Evolutionary conservation across 2,797 vertebrate genomes (phyloP).

Genomic region (Atherinosoma microstoma): DNA sequence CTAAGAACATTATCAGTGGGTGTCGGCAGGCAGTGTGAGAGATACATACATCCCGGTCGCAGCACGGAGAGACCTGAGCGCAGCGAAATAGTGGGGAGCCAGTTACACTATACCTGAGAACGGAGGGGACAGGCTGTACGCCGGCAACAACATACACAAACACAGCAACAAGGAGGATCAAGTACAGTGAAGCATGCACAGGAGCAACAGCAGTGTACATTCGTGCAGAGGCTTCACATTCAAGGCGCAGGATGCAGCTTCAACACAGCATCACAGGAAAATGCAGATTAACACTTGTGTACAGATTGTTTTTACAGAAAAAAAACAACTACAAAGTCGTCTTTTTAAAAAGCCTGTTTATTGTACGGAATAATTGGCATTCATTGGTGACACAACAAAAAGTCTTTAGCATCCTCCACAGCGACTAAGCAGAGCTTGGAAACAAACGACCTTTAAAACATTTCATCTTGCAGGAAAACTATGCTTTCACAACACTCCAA

Average conservation of each 20-base stretch:
- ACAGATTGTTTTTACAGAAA: background rate
- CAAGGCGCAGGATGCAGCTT: background rate
- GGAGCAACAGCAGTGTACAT: conserved; percentile 33
- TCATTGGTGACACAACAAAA: conserved; percentile 57
- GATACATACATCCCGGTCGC: conserved; percentile 52
- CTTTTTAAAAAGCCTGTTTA: conserved; percentile 63
- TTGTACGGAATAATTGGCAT: conserved; percentile 76
- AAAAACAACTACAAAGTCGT: background rate
- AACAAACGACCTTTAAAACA: conserved; percentile 34
- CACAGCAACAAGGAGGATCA: conserved; percentile 77
- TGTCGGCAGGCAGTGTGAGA: conserved; percentile 50
- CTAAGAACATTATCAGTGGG: conserved; percentile 74
- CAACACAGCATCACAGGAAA: background rate
- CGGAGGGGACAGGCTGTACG: conserved; percentile 56
- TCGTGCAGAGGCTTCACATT: conserved; percentile 12
- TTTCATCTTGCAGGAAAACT: conserved; percentile 17
- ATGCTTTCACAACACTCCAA: conserved; percentile 11
- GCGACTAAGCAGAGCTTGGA: conserved; percentile 46
- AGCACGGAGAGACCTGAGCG: conserved; percentile 66
- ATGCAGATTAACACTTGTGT: background rate
- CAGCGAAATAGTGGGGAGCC: conserved; percentile 64
- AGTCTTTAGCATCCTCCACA: conserved; percentile 3
- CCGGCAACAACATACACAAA: conserved; percentile 74
- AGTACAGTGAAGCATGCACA: conserved; percentile 52
- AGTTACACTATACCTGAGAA: conserved; percentile 77